Percentiles rank a stretch among this genome's conserved stretches.
Conservation (phyloP, 2,888 invertebrate genomes). For the Hyles lineata region DNA sequence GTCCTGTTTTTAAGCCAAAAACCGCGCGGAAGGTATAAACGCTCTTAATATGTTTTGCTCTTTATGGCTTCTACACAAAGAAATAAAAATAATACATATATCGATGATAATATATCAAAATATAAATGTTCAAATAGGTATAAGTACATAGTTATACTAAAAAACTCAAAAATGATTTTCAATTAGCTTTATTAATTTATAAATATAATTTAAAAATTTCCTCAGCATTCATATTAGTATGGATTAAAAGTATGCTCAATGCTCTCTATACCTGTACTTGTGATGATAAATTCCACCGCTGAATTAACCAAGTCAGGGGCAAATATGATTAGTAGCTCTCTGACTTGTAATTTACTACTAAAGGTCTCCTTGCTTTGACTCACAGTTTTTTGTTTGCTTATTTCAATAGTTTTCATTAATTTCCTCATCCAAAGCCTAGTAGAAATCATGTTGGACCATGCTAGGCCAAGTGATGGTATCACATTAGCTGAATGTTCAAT, state of each 20-base stretch:
- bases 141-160: too few species aligned
- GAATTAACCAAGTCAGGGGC: constrained; percentile 66
- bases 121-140: too few species aligned
- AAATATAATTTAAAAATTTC: too few species aligned
- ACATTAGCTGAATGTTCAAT: constrained; percentile 58
- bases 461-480: constrained; percentile 73
- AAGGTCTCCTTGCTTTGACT: background rate
- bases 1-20: too few species aligned
- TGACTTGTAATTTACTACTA: constrained; percentile 44
- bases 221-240: too few species aligned
- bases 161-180: too few species aligned
- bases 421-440: constrained; percentile 64
- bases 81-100: too few species aligned
- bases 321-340: constrained; percentile 64
- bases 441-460: constrained; percentile 79
- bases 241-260: background rate
- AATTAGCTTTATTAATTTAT: too few species aligned
- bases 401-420: constrained; percentile 38
- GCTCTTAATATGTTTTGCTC: too few species aligned
- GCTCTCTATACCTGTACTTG: constrained; percentile 54
- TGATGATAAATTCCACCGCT: constrained; percentile 58
- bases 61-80: too few species aligned
- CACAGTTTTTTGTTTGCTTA: background rate
- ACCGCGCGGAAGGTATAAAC: too few species aligned
- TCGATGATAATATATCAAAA: too few species aligned